Evolutionary conservation across 2,888 invertebrate genomes (phyloP).

Genomic region (Colostygia pectinataria): DNA sequence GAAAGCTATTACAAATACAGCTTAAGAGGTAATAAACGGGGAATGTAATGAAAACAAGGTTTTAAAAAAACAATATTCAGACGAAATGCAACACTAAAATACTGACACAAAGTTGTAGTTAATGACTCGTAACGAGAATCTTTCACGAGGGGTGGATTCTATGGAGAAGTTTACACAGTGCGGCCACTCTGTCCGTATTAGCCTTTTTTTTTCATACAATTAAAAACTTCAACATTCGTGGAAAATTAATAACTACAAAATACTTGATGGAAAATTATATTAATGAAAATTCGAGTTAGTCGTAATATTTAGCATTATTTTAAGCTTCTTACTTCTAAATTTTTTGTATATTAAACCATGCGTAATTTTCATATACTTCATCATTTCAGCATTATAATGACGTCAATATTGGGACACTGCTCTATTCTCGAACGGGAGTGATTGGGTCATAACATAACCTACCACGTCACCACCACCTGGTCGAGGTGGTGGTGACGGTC

Average conservation of each 20-base stretch:
- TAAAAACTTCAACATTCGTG: conserved; percentile 1
- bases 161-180: conserved; percentile 15
- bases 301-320: background rate
- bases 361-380: too few species aligned
- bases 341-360: too few species aligned
- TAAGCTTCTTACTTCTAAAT: too few species aligned
- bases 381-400: too few species aligned
- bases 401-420: too few species aligned
- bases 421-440: too few species aligned
- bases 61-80: conserved; percentile 6
- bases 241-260: background rate
- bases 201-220: conserved; percentile 20
- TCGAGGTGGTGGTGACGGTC: too few species aligned
- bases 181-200: conserved; percentile 2
- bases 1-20: background rate
- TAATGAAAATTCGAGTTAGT: background rate
- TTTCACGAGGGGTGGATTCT: conserved; percentile 21
- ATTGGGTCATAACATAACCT: too few species aligned
- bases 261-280: background rate
- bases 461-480: too few species aligned
- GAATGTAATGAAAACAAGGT: background rate
- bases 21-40: background rate
- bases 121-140: conserved; percentile 34
- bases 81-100: conserved; percentile 15
- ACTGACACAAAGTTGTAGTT: conserved; percentile 29